Conservation (phyloP, 2,888 invertebrate species). For the Cremastobaeus sp. region DNA sequence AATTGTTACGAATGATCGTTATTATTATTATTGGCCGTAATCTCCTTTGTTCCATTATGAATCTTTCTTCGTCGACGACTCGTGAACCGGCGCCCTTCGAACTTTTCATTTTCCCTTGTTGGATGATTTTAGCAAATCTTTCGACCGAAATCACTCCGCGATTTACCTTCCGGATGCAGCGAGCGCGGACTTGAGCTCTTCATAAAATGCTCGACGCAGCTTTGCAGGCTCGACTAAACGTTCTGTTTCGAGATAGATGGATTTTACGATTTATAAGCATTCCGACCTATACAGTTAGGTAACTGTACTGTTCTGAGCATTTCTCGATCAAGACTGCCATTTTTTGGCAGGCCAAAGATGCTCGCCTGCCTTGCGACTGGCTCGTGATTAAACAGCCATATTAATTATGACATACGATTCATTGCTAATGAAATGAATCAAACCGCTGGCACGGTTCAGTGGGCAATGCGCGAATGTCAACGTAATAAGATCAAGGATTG, state of each 20-base stretch:
- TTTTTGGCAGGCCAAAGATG: constrained; percentile 12
- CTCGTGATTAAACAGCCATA: not conserved
- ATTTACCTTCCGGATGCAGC: constrained; percentile 28
- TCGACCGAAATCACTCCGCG: no score
- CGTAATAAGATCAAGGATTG: constrained; percentile 33
- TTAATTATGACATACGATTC: constrained; percentile 15
- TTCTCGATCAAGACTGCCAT: constrained; percentile 16
- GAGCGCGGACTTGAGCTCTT: no score
- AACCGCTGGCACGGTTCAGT: constrained; percentile 12
- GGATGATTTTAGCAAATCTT: no score
- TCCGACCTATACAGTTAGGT: constrained; percentile 40
- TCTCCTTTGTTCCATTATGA: no score
- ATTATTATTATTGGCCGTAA: no score
- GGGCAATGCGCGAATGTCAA: constrained; percentile 24
- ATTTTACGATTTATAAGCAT: constrained; percentile 50
- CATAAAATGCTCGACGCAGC: constrained; percentile 35
- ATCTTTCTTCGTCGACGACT: no score
- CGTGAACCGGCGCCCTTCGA: no score
- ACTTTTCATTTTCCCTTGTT: no score
- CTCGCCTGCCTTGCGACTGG: no score
- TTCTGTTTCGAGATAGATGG: constrained; percentile 27
- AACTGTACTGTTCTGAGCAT: constrained; percentile 31
- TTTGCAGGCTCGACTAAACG: not conserved
- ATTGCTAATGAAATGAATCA: constrained; percentile 21
- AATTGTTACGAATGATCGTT: no score